These are phyloP conservation scores for Melitaea cinxia DNA, from an alignment of 1,140 invertebrate genomes.

Conservation along the genomic window DNA sequence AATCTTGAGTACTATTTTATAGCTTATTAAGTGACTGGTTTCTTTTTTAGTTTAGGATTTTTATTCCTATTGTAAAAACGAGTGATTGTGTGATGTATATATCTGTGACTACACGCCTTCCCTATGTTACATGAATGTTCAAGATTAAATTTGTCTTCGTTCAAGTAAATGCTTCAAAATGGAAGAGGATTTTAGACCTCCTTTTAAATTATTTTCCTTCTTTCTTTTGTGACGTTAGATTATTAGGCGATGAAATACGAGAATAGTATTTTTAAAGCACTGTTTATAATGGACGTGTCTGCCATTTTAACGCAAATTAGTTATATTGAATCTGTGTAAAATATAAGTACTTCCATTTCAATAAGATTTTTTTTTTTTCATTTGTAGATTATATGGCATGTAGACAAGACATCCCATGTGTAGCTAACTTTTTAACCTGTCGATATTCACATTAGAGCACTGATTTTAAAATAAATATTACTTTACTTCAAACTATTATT, in stretches of 20 bases:
- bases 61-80: conserved; percentile 79
- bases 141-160: neutral
- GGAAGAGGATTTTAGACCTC: conserved; percentile 40
- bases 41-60: conserved; percentile 75
- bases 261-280: conserved; percentile 66
- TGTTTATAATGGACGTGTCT: conserved; percentile 63
- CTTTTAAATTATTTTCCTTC: conserved; percentile 51
- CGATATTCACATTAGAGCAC: conserved; percentile 63
- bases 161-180: conserved; percentile 14
- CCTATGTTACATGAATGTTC: conserved; percentile 35
- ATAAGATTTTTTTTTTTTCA: conserved; percentile 69
- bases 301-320: conserved; percentile 76
- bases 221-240: conserved; percentile 69
- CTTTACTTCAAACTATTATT: neutral
- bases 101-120: conserved; percentile 57
- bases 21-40: conserved; percentile 79
- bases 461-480: conserved; percentile 21
- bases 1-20: conserved; percentile 73
- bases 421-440: conserved; percentile 58
- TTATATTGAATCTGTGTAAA: conserved; percentile 66
- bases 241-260: conserved; percentile 61
- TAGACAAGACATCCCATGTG: conserved; percentile 52
- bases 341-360: conserved; percentile 78
- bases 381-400: conserved; percentile 69
- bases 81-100: conserved; percentile 79